A percentile compares a stretch with the other conserved stretches of the same genome.
Conservation (phyloP, 2,797 vertebrate genomes). For the Rhinichthys osculus region DNA sequence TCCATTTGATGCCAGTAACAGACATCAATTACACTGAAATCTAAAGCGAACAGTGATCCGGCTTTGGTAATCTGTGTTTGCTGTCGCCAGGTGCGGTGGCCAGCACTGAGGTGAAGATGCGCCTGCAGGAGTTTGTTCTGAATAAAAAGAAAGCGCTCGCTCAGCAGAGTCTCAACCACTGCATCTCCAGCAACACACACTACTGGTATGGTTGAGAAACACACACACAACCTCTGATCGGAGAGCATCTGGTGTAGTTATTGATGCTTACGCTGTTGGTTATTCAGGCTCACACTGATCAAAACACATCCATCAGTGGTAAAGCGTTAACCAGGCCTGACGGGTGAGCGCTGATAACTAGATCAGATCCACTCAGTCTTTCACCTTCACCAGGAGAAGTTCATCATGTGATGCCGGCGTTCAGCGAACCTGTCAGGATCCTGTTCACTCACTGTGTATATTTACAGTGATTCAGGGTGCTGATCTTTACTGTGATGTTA, state of each 20-base stretch:
- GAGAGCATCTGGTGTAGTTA: neutral
- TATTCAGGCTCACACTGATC: neutral
- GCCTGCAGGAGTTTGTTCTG: slow-evolving; percentile 95
- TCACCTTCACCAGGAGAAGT: neutral
- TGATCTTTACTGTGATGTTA: neutral
- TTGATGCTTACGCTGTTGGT: neutral
- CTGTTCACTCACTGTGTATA: too few species aligned
- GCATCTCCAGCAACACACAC: slow-evolving; percentile 89
- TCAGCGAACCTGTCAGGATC: too few species aligned
- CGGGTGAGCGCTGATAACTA: too few species aligned
- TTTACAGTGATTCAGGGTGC: too few species aligned
- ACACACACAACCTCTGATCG: neutral
- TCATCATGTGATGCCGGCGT: too few species aligned
- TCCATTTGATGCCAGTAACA: neutral
- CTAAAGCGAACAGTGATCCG: too few species aligned
- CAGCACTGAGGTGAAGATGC: slow-evolving; percentile 97
- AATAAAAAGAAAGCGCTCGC: slow-evolving; percentile 97
- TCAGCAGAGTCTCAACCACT: slow-evolving; percentile 93
- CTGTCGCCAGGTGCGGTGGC: slow-evolving; percentile 88
- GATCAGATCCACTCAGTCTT: too few species aligned
- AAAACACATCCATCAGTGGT: neutral
- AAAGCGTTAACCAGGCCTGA: too few species aligned
- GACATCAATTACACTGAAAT: neutral
- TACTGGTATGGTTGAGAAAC: slow-evolving; percentile 90
- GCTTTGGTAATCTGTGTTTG: neutral